These are phyloP conservation scores for Chrysoperla carnea DNA, from an alignment of 1,140 invertebrate species.

Conservation along the genomic window DNA sequence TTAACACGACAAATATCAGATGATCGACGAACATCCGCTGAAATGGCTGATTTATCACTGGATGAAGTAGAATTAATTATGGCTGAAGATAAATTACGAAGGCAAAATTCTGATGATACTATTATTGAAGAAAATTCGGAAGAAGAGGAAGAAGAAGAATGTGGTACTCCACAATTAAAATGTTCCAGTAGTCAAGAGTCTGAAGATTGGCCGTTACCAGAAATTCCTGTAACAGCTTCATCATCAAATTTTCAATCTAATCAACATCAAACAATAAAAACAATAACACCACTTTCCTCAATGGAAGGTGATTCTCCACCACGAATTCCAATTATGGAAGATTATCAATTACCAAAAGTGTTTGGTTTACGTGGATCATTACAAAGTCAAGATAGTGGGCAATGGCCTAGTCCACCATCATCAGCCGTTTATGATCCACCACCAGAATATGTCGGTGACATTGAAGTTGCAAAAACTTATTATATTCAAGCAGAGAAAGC, in stretches of 20 bases:
- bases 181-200: slow-evolving; percentile 41
- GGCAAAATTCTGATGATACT: slow-evolving; percentile 23
- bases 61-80: slow-evolving; percentile 34
- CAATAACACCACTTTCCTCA: slow-evolving; percentile 13
- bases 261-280: not conserved
- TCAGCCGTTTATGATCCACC: slow-evolving; percentile 42
- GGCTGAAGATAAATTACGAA: slow-evolving; percentile 16
- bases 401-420: slow-evolving; percentile 61
- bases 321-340: slow-evolving; percentile 9
- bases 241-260: too few relatives aligned
- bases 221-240: slow-evolving; percentile 28
- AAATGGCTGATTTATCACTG: slow-evolving; percentile 63
- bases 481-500: slow-evolving; percentile 53
- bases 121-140: slow-evolving; percentile 20
- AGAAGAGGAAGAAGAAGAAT: slow-evolving; percentile 9
- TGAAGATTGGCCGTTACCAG: slow-evolving; percentile 48
- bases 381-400: slow-evolving; percentile 42
- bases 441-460: slow-evolving; percentile 47
- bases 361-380: slow-evolving; percentile 21
- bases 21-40: slow-evolving; percentile 58
- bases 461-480: slow-evolving; percentile 45
- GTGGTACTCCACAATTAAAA: slow-evolving; percentile 1
- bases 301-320: not conserved
- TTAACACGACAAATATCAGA: slow-evolving; percentile 40
- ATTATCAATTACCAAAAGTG: slow-evolving; percentile 15